Evolutionary conservation across 2,888 invertebrate species (phyloP).

Genomic region (Drepana falcataria): DNA sequence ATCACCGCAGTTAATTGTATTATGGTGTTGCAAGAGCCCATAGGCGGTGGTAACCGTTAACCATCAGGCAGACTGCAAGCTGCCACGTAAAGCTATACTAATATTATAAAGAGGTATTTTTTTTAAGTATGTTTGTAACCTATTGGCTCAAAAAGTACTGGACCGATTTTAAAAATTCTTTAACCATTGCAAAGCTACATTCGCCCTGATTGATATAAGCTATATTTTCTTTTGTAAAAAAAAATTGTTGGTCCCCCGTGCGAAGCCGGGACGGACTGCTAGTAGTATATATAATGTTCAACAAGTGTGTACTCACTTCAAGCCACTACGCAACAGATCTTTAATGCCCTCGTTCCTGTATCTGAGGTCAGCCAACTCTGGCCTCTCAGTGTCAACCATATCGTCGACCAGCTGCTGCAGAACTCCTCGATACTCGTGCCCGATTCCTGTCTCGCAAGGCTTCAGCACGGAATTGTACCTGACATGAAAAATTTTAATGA

Average conservation of each 20-base stretch:
- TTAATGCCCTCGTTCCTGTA: conserved; percentile 80
- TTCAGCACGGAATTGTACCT: conserved; percentile 71
- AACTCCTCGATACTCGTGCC: conserved; percentile 73
- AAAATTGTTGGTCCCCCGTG: too few species aligned
- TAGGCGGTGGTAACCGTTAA: not conserved
- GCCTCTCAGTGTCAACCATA: conserved; percentile 76
- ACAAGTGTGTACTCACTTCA: conserved; percentile 71
- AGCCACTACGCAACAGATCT: conserved; percentile 71
- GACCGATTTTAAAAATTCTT: too few species aligned
- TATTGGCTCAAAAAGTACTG: too few species aligned
- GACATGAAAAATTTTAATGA: conserved; percentile 5
- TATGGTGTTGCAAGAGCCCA: too few species aligned
- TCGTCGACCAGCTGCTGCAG: conserved; percentile 80
- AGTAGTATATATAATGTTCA: not conserved
- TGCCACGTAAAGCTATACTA: too few species aligned
- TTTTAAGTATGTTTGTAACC: too few species aligned
- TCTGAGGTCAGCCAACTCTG: conserved; percentile 79
- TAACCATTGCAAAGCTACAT: too few species aligned
- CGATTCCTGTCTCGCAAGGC: conserved; percentile 64
- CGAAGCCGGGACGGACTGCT: too few species aligned
- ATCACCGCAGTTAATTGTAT: too few species aligned
- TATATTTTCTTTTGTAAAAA: too few species aligned
- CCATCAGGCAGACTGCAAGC: not conserved
- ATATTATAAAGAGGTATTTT: too few species aligned
- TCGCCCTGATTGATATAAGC: too few species aligned